These are phyloP conservation scores for Achatina immaculata DNA, from an alignment of 1,140 invertebrate genomes.

Conservation along the genomic window DNA sequence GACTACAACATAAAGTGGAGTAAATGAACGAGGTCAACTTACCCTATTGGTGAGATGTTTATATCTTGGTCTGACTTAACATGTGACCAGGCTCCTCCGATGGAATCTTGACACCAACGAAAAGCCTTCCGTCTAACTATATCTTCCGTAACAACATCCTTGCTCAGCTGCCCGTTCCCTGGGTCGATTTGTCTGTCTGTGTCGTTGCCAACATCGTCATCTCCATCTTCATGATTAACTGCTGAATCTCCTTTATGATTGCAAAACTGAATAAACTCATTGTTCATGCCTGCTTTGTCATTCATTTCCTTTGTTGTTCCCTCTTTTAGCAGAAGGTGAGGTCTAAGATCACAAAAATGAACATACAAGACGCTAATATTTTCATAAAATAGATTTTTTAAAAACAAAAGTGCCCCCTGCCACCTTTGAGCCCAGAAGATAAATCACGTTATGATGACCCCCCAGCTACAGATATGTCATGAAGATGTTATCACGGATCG, in stretches of 20 bases:
- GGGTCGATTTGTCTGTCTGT: conserved; percentile 18
- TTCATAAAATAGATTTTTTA: no score
- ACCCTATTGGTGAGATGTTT: conserved; percentile 23
- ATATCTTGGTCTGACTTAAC: conserved; percentile 40
- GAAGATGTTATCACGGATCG: no score
- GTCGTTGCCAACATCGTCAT: conserved; percentile 23
- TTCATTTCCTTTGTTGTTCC: neutral
- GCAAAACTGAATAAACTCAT: neutral
- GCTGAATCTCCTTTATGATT: neutral
- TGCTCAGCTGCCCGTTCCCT: conserved; percentile 12
- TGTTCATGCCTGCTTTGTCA: neutral
- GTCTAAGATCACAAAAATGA: no score
- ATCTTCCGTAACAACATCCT: conserved; percentile 33
- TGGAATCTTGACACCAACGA: conserved; percentile 51
- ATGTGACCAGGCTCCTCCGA: conserved; percentile 51
- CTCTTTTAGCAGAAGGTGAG: no score
- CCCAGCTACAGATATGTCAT: no score
- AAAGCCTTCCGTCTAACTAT: conserved; percentile 39
- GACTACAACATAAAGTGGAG: no score
- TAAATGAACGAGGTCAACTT: neutral
- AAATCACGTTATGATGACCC: no score
- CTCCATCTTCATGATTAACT: neutral
- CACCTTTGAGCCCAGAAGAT: no score
- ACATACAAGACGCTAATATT: no score
- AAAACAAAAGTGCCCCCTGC: no score